Conservation (phyloP, 2,113 vertebrate genomes). For the Calypte anna region DNA sequence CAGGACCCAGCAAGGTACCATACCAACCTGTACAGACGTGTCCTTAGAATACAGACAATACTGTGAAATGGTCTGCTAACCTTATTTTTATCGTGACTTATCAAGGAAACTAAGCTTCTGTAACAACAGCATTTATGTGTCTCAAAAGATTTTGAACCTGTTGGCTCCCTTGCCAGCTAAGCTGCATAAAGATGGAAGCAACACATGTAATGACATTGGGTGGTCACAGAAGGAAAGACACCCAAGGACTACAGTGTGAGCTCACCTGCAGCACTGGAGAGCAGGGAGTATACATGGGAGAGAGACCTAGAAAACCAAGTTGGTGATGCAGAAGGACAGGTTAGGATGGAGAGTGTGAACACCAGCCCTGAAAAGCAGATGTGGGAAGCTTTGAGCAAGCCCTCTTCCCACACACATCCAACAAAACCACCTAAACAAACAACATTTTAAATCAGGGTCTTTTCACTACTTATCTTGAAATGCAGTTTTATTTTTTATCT, state of each 20-base stretch:
- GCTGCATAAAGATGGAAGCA: neutral
- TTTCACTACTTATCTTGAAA: neutral
- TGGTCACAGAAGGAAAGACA: neutral
- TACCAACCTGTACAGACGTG: neutral
- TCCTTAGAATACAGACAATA: neutral
- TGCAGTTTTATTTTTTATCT: neutral
- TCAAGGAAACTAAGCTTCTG: neutral
- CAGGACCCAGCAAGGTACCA: neutral
- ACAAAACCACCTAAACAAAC: neutral
- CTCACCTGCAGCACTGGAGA: neutral
- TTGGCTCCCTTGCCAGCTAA: neutral
- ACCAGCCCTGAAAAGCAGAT: neutral
- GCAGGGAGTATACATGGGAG: neutral
- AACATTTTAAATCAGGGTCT: neutral
- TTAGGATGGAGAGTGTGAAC: fast-evolving
- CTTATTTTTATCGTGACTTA: neutral
- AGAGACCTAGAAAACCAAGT: neutral
- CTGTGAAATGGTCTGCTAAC: neutral
- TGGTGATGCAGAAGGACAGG: fast-evolving
- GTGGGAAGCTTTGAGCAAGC: neutral
- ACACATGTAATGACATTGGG: neutral
- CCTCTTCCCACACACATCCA: neutral
- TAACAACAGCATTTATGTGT: neutral
- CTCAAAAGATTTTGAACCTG: neutral
- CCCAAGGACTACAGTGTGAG: neutral